These are phyloP conservation scores for Sebastes minor DNA, from an alignment of 2,797 vertebrate species.

Conservation along the genomic window DNA sequence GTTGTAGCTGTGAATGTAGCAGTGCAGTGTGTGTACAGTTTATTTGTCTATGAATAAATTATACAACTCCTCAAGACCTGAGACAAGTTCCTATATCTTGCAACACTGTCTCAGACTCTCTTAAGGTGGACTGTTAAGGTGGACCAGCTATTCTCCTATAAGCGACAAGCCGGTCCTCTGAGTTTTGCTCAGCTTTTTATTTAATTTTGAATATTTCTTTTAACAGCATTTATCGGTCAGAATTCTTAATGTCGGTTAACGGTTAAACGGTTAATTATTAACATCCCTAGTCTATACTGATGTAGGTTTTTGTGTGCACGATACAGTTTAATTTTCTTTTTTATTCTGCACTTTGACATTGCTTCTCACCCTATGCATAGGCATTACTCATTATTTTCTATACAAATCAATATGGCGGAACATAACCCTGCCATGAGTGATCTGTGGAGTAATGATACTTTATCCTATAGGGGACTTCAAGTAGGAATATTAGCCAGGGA, in stretches of 20 bases:
- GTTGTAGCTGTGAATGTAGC: not conserved
- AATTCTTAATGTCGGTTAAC: too few relatives aligned
- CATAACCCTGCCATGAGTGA: constrained; percentile 56
- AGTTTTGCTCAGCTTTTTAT: too few relatives aligned
- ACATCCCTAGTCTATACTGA: too few relatives aligned
- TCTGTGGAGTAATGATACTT: constrained; percentile 56
- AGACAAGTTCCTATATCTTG: not conserved
- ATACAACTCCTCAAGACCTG: not conserved
- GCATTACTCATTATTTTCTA: constrained; percentile 61
- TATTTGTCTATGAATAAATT: not conserved
- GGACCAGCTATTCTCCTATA: too few relatives aligned
- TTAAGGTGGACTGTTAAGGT: too few relatives aligned
- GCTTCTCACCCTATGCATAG: constrained; percentile 35
- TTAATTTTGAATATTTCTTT: too few relatives aligned
- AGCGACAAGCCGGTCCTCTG: too few relatives aligned
- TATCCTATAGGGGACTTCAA: constrained; percentile 37
- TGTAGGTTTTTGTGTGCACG: not conserved
- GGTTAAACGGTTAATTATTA: too few relatives aligned
- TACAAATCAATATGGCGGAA: constrained; percentile 53
- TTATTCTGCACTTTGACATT: constrained; percentile 4
- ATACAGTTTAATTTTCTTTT: constrained; percentile 2
- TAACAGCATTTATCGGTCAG: too few relatives aligned
- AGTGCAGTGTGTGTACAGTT: not conserved
- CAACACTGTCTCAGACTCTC: too few relatives aligned
- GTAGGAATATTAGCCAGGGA: constrained; percentile 44